These are phyloP conservation scores for Gymnoscelis rufifasciata DNA, from an alignment of 2,888 invertebrate genomes.

Conservation along the genomic window DNA sequence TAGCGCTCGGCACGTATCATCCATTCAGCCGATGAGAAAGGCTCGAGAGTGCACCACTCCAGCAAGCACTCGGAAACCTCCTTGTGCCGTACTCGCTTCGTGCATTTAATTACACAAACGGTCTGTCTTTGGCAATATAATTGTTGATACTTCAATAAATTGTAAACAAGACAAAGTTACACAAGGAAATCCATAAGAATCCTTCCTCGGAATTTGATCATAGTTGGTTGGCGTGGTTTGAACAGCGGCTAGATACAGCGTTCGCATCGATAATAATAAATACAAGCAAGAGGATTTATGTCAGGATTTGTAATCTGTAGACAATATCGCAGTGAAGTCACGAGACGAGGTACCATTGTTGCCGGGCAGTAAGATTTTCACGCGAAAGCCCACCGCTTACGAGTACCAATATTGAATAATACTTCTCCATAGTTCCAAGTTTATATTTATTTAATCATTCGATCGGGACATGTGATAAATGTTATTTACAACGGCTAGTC, in stretches of 20 bases:
- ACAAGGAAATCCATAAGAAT: too few relatives aligned
- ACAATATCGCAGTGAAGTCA: conserved; percentile 66
- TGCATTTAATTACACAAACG: conserved; percentile 51
- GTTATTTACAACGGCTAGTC: conserved; percentile 11
- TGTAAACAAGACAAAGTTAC: too few relatives aligned
- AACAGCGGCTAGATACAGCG: conserved; percentile 25
- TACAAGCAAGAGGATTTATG: conserved; percentile 68
- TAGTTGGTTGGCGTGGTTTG: conserved; percentile 16
- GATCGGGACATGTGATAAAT: conserved; percentile 14
- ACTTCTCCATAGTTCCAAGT: conserved; percentile 5
- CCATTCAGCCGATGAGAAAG: conserved; percentile 54
- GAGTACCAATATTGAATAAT: conserved; percentile 17
- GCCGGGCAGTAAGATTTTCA: conserved; percentile 53
- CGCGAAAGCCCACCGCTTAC: conserved; percentile 44
- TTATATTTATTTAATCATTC: conserved; percentile 15
- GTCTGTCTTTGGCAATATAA: conserved; percentile 33
- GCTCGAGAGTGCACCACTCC: conserved; percentile 35
- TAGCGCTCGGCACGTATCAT: conserved; percentile 68
- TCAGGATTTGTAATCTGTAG: conserved; percentile 65
- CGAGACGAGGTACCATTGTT: conserved; percentile 70
- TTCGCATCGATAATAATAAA: conserved; percentile 65
- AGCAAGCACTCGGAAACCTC: conserved; percentile 36
- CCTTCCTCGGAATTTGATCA: too few relatives aligned
- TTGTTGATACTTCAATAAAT: too few relatives aligned
- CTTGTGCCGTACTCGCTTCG: conserved; percentile 26